phyloP scores from a whole-genome alignment of 1,140 invertebrate species.

The Tetramorium parvispinum region DNA sequence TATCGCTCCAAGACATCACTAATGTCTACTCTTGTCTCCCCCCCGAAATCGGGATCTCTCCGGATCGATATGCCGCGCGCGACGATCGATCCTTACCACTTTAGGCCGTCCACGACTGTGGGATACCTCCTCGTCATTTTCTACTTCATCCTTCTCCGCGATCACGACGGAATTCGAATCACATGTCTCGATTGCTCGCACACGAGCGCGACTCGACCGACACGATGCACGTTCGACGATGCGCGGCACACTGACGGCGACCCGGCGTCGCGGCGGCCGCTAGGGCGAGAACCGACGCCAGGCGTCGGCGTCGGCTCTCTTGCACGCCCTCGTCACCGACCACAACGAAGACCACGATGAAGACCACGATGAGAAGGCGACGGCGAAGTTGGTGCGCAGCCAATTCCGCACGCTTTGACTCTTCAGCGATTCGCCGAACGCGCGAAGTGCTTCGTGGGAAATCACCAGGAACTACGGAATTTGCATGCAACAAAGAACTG shows the following conservation, averaged over 20 bases:
- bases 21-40: neutral
- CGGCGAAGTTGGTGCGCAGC: constrained; percentile 63
- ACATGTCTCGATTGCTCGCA: constrained; percentile 25
- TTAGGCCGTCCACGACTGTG: constrained; percentile 37
- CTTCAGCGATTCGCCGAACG: constrained; percentile 12
- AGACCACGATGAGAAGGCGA: constrained; percentile 43
- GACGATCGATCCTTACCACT: constrained; percentile 60
- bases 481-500: neutral
- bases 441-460: neutral
- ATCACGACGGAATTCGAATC: constrained; percentile 2
- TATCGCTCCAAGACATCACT: neutral
- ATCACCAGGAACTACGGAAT: neutral
- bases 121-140: constrained; percentile 47
- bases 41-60: neutral
- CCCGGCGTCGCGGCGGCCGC: constrained; percentile 42
- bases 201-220: constrained; percentile 8
- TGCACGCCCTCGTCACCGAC: constrained; percentile 43
- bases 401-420: constrained; percentile 30
- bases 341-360: constrained; percentile 28
- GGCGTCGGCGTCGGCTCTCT: constrained; percentile 68
- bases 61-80: constrained; percentile 1
- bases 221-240: constrained; percentile 64
- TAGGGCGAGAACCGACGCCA: constrained; percentile 58
- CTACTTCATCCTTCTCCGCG: neutral
- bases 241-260: constrained; percentile 69